These are phyloP conservation scores for Theristicus caerulescens DNA, from an alignment of 2,113 vertebrate species.

Conservation along the genomic window DNA sequence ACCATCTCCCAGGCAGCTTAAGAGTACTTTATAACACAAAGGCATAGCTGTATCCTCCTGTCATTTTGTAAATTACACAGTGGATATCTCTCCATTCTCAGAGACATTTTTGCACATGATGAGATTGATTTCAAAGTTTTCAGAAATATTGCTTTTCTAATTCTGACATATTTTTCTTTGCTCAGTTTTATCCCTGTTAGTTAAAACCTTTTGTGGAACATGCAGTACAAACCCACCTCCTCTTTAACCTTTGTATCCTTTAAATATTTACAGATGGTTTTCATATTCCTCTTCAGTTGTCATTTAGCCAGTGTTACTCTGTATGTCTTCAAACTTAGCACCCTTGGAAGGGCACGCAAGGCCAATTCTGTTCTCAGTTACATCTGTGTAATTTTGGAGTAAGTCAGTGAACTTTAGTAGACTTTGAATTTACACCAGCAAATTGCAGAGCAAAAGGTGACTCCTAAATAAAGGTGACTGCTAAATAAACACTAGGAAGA, in stretches of 20 bases:
- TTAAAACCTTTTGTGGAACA: neutral
- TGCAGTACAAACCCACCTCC: neutral
- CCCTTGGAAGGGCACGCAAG: neutral
- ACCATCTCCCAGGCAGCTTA: neutral
- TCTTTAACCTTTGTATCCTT: neutral
- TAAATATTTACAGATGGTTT: conserved; percentile 23
- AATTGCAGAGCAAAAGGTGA: neutral
- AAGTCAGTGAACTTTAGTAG: neutral
- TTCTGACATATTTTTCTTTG: neutral
- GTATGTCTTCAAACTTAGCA: neutral
- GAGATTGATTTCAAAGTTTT: neutral
- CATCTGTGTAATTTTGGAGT: neutral
- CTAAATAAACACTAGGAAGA: neutral
- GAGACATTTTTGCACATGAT: neutral
- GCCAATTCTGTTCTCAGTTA: conserved; percentile 4
- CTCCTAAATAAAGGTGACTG: neutral
- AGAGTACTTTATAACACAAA: neutral
- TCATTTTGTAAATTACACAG: neutral
- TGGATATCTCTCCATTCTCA: neutral
- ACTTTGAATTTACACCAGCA: neutral
- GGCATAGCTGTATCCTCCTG: neutral
- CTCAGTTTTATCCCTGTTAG: neutral
- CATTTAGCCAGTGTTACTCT: neutral
- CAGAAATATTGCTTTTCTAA: neutral
- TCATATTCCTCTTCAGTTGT: neutral